These are phyloP conservation scores for Aradophagus sp. DNA, from an alignment of 1,140 invertebrate species.

Conservation along the genomic window DNA sequence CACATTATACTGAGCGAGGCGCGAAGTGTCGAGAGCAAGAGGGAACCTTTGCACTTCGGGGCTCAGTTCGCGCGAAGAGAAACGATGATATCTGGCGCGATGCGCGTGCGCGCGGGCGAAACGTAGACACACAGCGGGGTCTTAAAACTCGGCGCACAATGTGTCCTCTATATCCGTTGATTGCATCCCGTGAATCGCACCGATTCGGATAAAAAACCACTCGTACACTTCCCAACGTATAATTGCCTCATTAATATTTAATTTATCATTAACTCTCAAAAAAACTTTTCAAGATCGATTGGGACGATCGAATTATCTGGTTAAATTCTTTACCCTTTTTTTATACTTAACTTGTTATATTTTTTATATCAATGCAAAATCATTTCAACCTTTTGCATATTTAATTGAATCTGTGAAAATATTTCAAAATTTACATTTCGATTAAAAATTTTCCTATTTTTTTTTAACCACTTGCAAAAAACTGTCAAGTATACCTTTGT, in stretches of 20 bases:
- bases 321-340: too few species aligned
- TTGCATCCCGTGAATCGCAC: constrained; percentile 48
- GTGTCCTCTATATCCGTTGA: constrained; percentile 64
- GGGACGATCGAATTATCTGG: too few species aligned
- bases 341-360: too few species aligned
- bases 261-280: constrained; percentile 35
- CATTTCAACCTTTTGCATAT: too few species aligned
- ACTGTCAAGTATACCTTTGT: too few species aligned
- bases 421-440: too few species aligned
- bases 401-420: too few species aligned
- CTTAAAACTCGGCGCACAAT: constrained; percentile 60
- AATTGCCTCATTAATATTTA: constrained; percentile 45
- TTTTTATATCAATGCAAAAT: too few species aligned
- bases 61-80: constrained; percentile 54
- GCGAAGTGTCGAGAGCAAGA: constrained; percentile 52
- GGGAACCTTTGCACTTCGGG: constrained; percentile 52
- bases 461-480: too few species aligned
- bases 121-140: constrained; percentile 9
- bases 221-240: constrained; percentile 25
- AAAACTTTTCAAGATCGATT: too few species aligned
- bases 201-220: constrained; percentile 18
- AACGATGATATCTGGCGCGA: constrained; percentile 64
- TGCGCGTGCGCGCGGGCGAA: constrained; percentile 36
- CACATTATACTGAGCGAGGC: constrained; percentile 61
- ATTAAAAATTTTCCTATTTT: too few species aligned